Evolutionary conservation across 1,140 invertebrate genomes (phyloP).

Genomic region (Leptoteleia sp.): DNA sequence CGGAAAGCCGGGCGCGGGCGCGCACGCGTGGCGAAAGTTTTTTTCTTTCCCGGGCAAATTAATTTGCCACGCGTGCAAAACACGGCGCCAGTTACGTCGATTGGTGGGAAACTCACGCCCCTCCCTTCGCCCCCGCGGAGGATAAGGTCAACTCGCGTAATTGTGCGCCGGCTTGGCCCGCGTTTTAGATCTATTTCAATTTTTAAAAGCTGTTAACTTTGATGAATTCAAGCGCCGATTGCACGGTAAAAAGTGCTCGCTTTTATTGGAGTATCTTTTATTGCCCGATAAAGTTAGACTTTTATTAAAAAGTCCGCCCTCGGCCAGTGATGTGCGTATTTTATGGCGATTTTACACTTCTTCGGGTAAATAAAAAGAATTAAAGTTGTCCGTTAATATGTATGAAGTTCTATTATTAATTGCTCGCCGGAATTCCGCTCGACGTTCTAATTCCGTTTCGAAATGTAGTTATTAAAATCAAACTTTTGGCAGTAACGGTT

Average conservation of each 20-base stretch:
- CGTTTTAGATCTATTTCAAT: constrained; percentile 21
- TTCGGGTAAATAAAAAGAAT: neutral
- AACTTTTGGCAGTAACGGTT: constrained; percentile 12
- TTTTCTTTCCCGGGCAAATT: too few relatives aligned
- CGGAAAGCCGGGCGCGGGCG: neutral
- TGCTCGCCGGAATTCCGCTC: neutral
- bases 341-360: neutral
- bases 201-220: constrained; percentile 19
- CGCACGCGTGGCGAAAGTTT: constrained; percentile 19
- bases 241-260: constrained; percentile 1
- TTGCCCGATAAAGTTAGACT: neutral
- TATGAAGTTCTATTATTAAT: neutral
- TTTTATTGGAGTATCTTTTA: constrained; percentile 14
- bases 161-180: constrained; percentile 10
- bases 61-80: constrained; percentile 24
- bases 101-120: constrained; percentile 5
- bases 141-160: constrained; percentile 19
- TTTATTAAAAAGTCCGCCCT: constrained; percentile 1
- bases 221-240: constrained; percentile 9
- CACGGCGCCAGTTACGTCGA: constrained; percentile 20
- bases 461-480: constrained; percentile 14
- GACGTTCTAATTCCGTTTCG: neutral
- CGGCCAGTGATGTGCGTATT: neutral
- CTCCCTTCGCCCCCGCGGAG: too few relatives aligned
- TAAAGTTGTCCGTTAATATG: neutral